A percentile compares a stretch with the other conserved stretches of the same genome.
phyloP scores from a whole-genome alignment of 35 echinoderm and acorn worm genomes.

The Apostichopus parvimensis region DNA sequence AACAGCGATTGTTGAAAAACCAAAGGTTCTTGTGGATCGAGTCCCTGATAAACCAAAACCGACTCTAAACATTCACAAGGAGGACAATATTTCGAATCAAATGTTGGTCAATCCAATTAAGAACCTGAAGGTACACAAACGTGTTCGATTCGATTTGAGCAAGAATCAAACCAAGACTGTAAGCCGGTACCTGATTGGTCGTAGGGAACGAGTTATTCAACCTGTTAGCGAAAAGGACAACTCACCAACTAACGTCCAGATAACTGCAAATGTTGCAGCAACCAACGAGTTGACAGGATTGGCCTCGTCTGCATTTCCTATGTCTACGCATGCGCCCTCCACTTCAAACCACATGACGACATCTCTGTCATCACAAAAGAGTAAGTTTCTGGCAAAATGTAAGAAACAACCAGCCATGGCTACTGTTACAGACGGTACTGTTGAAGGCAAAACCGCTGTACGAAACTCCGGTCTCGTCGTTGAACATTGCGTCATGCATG shows the following conservation, averaged over 20 bases:
- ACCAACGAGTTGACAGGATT: background rate
- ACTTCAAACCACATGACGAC: background rate
- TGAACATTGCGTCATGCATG: background rate
- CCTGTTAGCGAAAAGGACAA: background rate
- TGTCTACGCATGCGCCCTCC: background rate
- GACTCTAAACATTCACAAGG: background rate
- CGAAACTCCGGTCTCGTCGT: background rate
- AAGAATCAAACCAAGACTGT: background rate
- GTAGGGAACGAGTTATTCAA: background rate
- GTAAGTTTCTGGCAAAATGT: slow-evolving; percentile 12
- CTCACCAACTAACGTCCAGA: background rate
- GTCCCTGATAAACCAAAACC: background rate
- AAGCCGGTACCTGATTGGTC: background rate
- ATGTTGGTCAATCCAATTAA: background rate
- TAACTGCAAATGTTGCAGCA: background rate
- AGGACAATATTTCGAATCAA: background rate
- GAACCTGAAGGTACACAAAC: background rate
- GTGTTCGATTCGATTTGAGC: background rate
- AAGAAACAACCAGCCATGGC: background rate
- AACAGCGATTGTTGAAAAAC: no score
- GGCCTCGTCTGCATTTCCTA: background rate
- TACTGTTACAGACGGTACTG: background rate
- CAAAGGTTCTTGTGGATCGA: no score
- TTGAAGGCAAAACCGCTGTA: background rate
- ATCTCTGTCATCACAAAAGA: slow-evolving; percentile 1